These are phyloP conservation scores for Orthosia gothica DNA, from an alignment of 2,888 invertebrate genomes.

Conservation along the genomic window DNA sequence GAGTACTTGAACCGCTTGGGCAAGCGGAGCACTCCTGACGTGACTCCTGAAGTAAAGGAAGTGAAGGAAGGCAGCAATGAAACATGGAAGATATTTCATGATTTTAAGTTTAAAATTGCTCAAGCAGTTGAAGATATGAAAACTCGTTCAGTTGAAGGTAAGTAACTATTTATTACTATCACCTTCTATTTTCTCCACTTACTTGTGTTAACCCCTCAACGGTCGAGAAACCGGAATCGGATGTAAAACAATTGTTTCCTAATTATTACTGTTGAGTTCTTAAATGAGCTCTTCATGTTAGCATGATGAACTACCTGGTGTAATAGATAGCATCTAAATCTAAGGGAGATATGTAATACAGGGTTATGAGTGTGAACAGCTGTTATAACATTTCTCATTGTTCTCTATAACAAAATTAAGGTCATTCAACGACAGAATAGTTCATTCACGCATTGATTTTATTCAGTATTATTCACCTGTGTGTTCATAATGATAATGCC, in stretches of 20 bases:
- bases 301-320: neutral
- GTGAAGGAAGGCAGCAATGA: slow-evolving; percentile 89
- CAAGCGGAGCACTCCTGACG: slow-evolving; percentile 93
- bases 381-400: slow-evolving; percentile 27
- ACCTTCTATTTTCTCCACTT: neutral
- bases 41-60: slow-evolving; percentile 84
- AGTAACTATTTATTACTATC: slow-evolving; percentile 37
- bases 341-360: slow-evolving; percentile 9
- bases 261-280: too few species aligned
- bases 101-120: slow-evolving; percentile 94
- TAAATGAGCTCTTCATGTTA: neutral
- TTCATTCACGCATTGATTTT: neutral
- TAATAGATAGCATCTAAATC: neutral
- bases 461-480: neutral
- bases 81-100: slow-evolving; percentile 94
- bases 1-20: slow-evolving; percentile 91
- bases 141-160: slow-evolving; percentile 92
- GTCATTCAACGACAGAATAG: neutral
- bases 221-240: too few species aligned
- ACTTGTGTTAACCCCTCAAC: neutral
- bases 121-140: slow-evolving; percentile 95
- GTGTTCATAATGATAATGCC: slow-evolving; percentile 1
- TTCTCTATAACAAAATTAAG: slow-evolving; percentile 17
- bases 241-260: too few species aligned
- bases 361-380: slow-evolving; percentile 26